Conservation (phyloP, 2,888 invertebrate genomes). For the Celastrina argiolus region DNA sequence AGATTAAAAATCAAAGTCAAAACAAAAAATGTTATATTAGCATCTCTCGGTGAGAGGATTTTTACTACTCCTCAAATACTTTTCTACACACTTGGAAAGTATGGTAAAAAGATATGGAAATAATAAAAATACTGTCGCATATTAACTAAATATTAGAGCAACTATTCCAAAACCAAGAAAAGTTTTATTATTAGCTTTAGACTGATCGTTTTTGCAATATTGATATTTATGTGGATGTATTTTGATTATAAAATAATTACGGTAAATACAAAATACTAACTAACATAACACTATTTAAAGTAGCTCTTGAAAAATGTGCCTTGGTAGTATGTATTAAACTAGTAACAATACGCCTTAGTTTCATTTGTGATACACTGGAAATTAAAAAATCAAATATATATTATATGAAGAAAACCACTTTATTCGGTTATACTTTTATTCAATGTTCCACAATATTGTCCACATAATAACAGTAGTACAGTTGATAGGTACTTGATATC, state of each 20-base stretch:
- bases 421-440: too few species aligned
- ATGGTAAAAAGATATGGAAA: not conserved
- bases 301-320: not conserved
- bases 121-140: not conserved
- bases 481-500: too few species aligned
- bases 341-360: not conserved
- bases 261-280: not conserved
- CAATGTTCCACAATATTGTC: too few species aligned
- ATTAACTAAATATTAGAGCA: constrained; percentile 1
- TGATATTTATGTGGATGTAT: not conserved
- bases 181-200: not conserved
- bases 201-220: not conserved
- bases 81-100: not conserved
- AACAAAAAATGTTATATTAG: not conserved
- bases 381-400: not conserved
- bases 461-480: too few species aligned
- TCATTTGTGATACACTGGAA: not conserved
- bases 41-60: not conserved
- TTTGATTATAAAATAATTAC: not conserved
- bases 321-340: not conserved
- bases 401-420: too few species aligned
- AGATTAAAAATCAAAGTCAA: not conserved
- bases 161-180: not conserved
- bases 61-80: not conserved
- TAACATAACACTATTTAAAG: not conserved